Conservation (phyloP, 2,113 vertebrate genomes). For the Tretioscincus oriximinensis region DNA sequence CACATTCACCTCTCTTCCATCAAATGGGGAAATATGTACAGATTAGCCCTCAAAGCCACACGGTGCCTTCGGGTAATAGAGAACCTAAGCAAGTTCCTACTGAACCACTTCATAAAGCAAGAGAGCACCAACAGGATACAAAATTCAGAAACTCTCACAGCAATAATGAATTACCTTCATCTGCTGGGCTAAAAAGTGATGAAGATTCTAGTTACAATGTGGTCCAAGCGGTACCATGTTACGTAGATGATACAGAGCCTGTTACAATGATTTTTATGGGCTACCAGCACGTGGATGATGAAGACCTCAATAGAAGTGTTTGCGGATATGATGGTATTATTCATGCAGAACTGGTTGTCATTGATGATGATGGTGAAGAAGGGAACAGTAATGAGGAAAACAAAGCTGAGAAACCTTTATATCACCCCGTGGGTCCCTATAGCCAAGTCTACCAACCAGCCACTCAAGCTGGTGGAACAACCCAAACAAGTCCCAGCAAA, state of each 20-base stretch:
- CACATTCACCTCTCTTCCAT: constrained; percentile 43
- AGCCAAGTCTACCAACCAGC: constrained; percentile 82
- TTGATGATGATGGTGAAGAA: constrained; percentile 77
- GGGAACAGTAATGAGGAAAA: constrained; percentile 11
- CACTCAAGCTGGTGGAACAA: constrained; percentile 53
- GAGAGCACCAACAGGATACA: constrained; percentile 46
- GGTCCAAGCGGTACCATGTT: constrained; percentile 71
- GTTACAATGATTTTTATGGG: constrained; percentile 98
- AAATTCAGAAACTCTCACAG: constrained; percentile 37
- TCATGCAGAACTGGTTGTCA: constrained; percentile 87
- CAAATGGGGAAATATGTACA: constrained; percentile 28
- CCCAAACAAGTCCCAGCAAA: constrained; percentile 48
- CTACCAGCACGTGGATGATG: constrained; percentile 82
- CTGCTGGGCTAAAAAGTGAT: constrained; percentile 48
- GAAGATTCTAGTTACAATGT: constrained; percentile 71
- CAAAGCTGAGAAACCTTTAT: constrained; percentile 66
- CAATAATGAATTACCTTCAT: constrained; percentile 33
- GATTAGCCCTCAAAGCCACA: constrained; percentile 37
- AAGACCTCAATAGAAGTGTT: constrained; percentile 58
- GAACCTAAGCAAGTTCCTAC: constrained; percentile 29
- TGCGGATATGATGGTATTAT: constrained; percentile 81
- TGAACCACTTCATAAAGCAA: constrained; percentile 48
- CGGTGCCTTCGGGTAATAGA: constrained; percentile 24
- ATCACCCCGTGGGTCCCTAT: constrained; percentile 78
- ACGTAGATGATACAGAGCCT: constrained; percentile 70